phyloP scores from a whole-genome alignment of 2,888 invertebrate species.

The Oxytorus armatus region DNA sequence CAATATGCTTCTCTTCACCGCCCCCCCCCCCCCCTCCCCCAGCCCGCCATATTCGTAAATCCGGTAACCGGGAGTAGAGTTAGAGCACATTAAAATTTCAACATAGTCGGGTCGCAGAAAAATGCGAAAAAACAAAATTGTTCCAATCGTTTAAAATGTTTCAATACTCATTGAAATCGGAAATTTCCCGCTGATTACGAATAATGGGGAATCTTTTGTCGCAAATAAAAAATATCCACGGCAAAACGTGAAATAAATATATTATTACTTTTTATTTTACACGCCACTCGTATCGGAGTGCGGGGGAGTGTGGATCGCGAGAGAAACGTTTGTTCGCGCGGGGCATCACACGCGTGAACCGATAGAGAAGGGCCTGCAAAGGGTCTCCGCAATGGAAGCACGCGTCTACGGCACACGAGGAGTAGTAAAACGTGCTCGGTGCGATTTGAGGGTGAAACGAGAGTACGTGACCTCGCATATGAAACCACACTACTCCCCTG shows the following conservation, averaged over 20 bases:
- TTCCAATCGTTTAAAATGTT: too few species aligned
- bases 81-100: too few species aligned
- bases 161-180: too few species aligned
- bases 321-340: conserved; percentile 10
- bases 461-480: conserved; percentile 81
- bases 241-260: not conserved
- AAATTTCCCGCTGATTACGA: too few species aligned
- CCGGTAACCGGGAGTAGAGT: too few species aligned
- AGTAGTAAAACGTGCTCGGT: conserved; percentile 74
- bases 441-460: conserved; percentile 79
- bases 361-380: conserved; percentile 31
- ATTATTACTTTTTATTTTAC: not conserved
- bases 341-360: conserved; percentile 25
- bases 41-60: too few species aligned
- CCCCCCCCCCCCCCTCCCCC: too few species aligned
- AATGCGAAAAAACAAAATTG: too few species aligned
- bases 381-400: conserved; percentile 69
- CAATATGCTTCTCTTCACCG: too few species aligned
- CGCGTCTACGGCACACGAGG: conserved; percentile 66
- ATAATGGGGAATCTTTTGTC: too few species aligned
- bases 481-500: conserved; percentile 72
- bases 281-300: not conserved
- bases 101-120: too few species aligned
- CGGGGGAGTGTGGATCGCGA: not conserved
- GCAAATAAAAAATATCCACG: not conserved